Evolutionary conservation across 2,888 invertebrate genomes (phyloP), one percentile per base, ranked within the genome.

Genomic region (Leptopterna dolabrata): DNA sequence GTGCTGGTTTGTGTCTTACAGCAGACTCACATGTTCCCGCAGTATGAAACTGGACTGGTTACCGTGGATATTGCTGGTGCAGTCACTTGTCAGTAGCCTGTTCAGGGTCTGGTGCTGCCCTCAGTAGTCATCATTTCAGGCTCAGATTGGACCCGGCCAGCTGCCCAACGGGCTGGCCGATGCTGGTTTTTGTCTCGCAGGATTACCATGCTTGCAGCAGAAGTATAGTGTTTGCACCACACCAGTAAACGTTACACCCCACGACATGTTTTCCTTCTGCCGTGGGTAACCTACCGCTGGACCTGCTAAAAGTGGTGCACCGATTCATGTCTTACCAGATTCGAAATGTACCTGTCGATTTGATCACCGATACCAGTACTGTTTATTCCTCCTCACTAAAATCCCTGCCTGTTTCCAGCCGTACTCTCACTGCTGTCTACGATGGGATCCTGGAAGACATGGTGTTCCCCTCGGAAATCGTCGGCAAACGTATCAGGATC

Each of bases 381-480:
- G n/a, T n/a, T n/a, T n/a, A n/a, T n/a, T n/a, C n/a, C n/a, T n/a
- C n/a, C n/a, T n/a, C n/a, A n/a, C n/a, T n/a, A n/a, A n/a, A n/a
- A n/a, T n/a, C n/a, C n/a, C n/a, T n/a, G n/a, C n/a, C n/a, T n/a
- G n/a, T n/a, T 91, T 92, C 11, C 90, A 95, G 95, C 91, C 95
- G 99, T 91, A 99, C 99, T 78, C 94, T 99, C 91, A 99, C 99
- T 86, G 95, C 98, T 90, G 99, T 99, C 55, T 99, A 99, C 91
- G 99, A 99, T 92, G 97, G 97, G 87, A 97, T 99, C 91, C 93
- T 99, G 89, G 98, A 99, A 92, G 99, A 99, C 93, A 93, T 99
- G 90, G 99, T 99, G 88, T 99, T 96, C 93, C 99, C 99, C 41
- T 99, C 99, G 85, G 99, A 99, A 94, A 99, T 99, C 91, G 99